Base-by-base conservation (phyloP, 2,113 vertebrate genomes). In the Arenaria interpres region DNA sequence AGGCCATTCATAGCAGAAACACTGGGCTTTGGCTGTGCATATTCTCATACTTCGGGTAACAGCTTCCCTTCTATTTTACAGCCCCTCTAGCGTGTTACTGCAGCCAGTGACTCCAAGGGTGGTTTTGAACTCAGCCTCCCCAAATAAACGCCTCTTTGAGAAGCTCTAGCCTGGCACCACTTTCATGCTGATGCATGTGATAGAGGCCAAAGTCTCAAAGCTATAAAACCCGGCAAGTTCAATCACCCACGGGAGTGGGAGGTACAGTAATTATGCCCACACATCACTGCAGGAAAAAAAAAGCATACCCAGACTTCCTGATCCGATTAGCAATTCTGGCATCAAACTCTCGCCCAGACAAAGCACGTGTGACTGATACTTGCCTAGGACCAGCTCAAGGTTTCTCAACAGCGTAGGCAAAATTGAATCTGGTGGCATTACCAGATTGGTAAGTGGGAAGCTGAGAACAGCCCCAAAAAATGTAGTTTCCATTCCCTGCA, bases 251-350 rank as follows among this genome's bases (percentile, higher is more conserved):
- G 1, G 92, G 88, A 95, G 91, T 35, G 4, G 88, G 93, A 92
- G 91, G 89, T 81, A 73, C 91, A 75, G 94, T 45, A 45, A 39
- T 35, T 89, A 89, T 92, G 85, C 94, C 95, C 87, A 92, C 95
- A 94, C 62, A 39, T 13, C 74, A 84, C 92, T 89, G 51, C 10
- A 85, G 87, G 78, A 89, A 95, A 27, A 27, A 60, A 60, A 64
- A 66, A 78, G 16, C 72, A 73, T 68, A 97, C 85, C 71, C 90
- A 96, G 86, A 92, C 92, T n/a, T 91, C 77, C 90, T 96, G 92
- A 95, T 92, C 93, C 43, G 67, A 93, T 95, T 95, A 97, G 84
- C 84, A 96, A 88, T 64, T 82, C 92, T 94, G 90, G 91, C 96
- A 97, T 51, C 92, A 92, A 79, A 90, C 64, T 39, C 89, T 93